Base-by-base conservation (phyloP, 2,113 vertebrate genomes). In the Gorilla gorilla region DNA sequence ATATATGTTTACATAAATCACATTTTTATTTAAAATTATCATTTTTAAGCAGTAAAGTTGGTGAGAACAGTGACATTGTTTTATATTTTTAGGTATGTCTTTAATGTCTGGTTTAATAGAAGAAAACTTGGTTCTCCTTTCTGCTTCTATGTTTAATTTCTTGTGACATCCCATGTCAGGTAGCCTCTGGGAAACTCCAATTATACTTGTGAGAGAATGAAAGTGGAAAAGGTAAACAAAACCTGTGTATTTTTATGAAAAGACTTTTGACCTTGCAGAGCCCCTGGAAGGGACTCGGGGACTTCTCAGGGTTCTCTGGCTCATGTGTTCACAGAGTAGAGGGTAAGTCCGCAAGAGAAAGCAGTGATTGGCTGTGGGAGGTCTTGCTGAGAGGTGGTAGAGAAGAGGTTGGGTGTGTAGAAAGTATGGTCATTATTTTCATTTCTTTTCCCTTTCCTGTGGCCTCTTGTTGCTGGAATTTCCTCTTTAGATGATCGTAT, bases 391-490 rank as follows among this genome's bases (percentile, higher is more conserved):
- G 27, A n/a, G 11, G 12, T 13, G 4, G 40, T 17, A 17, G 16
- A 43, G 3, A 17, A 4, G 14, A 11, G 8, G 20, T 22, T 7
- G 8, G 27, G 45, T 13, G 35, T 30, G 8, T 23, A 25, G 25
- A 59, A 50, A 35, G n/a, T 2, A 18, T 2, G 6, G 12, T 8
- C 30, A 5, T 25, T 6, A 2, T 3, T 35, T 20, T n/a, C 18
- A 8, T 35, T 16, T 78, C 5, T 40, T 83, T 78, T 35, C 22
- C 14, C 32, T 75, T 66, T 18, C 30, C 16, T 50, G 61, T 64
- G 32, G 57, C 38, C 30, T 94, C 13, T 72, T 59, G n/a, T 70
- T 82, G 66, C 27, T 81, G 25, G 48, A 57, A 57, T 76, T 83
- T 85, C 30, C 16, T 64, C 64, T 72, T 81, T n/a, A 50, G 32